Evolutionary conservation across 2,113 vertebrate genomes (phyloP), one percentile per base, ranked within the genome.

Genomic region (Lagopus leucura): DNA sequence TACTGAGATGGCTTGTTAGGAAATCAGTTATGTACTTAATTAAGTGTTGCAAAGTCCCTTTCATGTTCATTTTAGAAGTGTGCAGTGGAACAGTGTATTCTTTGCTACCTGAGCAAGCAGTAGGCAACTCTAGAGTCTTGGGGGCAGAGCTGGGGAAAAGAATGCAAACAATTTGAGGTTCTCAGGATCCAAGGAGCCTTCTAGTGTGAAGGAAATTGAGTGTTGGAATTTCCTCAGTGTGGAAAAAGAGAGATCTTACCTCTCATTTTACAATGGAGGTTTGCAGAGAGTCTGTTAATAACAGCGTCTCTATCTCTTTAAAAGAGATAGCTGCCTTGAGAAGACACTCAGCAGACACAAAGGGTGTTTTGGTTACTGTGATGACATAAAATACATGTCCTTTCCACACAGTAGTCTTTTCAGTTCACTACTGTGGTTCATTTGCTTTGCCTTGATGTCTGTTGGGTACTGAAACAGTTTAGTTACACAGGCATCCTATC

Each of bases 361-460:
- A 16, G 17, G 34, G 47, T 0, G 0, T 93, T 79, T 75, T 61
- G 19, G 34, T 22, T 88, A 67, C 48, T 80, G 48, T 2, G 0
- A 8, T 63, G 34, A 38, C 40, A 16, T 73, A 15, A 48, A 61
- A 16, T 43, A 12, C 13, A 11, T 4, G 1, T 13, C 19, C 25
- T 36, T 71, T 71, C 17, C 25, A 86, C 15, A 38, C 76, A 24
- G 11, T 11, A 64, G 4, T 38, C 50, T 55, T 74, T 77, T 28
- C 50, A 54, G 15, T 45, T 88, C 1, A 1, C 13, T 80, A 88
- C 40, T 74, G 21, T 0, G 0, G 3, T 6, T 84, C 17, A 36
- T 84, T 64, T 79, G 43, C 40, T 65, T 22, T 70, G 14, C 48
- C 76, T 71, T 60, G 30, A 18, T 90, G 22, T 86, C 40, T 24